Conservation (phyloP, 2,797 vertebrate genomes). For the Coendou prehensilis region DNA sequence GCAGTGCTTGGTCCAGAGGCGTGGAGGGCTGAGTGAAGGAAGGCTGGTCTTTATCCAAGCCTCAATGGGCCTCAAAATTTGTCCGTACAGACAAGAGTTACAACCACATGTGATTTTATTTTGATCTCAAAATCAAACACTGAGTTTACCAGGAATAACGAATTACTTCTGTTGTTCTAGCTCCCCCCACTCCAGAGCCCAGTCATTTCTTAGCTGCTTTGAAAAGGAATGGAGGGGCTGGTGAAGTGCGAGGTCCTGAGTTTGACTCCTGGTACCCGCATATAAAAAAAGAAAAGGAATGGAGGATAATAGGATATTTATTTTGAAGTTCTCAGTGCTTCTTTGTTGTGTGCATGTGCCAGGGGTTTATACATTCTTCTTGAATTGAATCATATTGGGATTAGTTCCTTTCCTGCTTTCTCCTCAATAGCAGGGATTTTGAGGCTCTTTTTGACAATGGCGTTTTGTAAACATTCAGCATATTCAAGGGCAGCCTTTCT, state of each 20-base stretch:
- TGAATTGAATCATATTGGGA: background rate
- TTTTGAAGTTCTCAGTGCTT: background rate
- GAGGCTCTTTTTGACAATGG: background rate
- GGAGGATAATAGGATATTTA: background rate
- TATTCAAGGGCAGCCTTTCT: background rate
- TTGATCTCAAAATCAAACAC: background rate
- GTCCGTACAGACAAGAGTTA: background rate
- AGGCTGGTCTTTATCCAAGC: background rate
- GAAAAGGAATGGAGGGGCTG: background rate
- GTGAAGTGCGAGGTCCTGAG: too few relatives aligned
- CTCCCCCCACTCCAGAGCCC: background rate
- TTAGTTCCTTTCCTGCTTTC: background rate
- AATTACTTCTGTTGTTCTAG: background rate
- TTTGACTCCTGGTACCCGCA: too few relatives aligned
- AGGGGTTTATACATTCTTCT: background rate
- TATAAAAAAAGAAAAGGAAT: background rate
- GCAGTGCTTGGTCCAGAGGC: background rate
- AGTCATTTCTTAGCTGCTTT: background rate
- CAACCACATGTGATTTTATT: background rate
- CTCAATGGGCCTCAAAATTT: background rate
- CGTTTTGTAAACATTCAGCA: slow-evolving; percentile 13
- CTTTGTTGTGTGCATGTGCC: background rate
- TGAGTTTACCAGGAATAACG: background rate
- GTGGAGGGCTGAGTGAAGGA: background rate
- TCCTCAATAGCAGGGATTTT: background rate